Evolutionary conservation across 2,888 invertebrate genomes (phyloP).

Genomic region (Amphimallon solstitiale): DNA sequence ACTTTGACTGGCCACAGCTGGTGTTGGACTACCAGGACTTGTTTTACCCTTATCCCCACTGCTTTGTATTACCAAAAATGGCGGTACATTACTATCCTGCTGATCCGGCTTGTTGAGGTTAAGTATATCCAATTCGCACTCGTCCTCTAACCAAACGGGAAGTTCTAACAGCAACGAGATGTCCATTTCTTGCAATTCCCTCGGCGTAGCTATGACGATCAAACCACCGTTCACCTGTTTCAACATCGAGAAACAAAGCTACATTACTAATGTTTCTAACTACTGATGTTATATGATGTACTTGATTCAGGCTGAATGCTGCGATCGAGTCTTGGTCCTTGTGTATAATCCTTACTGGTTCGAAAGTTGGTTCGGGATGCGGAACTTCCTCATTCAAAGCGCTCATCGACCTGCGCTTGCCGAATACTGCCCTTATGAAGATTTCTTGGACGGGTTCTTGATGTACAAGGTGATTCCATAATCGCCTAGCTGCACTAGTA

Average conservation of each 20-base stretch:
- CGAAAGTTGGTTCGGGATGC: conserved; percentile 66
- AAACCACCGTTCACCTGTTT: conserved; percentile 79
- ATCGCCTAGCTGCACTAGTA: conserved; percentile 79
- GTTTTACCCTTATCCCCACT: conserved; percentile 66
- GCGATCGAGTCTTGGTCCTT: conserved; percentile 99
- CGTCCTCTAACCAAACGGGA: conserved; percentile 94
- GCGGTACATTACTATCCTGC: conserved; percentile 69
- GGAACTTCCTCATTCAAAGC: conserved; percentile 65
- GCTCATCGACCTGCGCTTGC: conserved; percentile 73
- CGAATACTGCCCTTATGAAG: conserved; percentile 95
- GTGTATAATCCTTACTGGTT: conserved; percentile 95
- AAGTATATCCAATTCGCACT: conserved; percentile 95
- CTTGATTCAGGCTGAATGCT: conserved; percentile 96
- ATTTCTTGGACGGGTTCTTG: conserved; percentile 93
- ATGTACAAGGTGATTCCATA: conserved; percentile 93
- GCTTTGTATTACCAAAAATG: conserved; percentile 92
- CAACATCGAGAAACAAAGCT: conserved; percentile 25
- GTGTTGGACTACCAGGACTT: conserved; percentile 74
- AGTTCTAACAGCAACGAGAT: conserved; percentile 90
- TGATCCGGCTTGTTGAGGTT: conserved; percentile 78
- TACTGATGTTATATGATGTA: conserved; percentile 56
- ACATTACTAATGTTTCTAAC: not conserved
- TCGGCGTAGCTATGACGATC: conserved; percentile 92
- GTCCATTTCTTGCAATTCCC: conserved; percentile 98
- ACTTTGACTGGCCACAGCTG: conserved; percentile 80